Conservation (phyloP, 2,113 vertebrate genomes). For the Tragulus kanchil region DNA sequence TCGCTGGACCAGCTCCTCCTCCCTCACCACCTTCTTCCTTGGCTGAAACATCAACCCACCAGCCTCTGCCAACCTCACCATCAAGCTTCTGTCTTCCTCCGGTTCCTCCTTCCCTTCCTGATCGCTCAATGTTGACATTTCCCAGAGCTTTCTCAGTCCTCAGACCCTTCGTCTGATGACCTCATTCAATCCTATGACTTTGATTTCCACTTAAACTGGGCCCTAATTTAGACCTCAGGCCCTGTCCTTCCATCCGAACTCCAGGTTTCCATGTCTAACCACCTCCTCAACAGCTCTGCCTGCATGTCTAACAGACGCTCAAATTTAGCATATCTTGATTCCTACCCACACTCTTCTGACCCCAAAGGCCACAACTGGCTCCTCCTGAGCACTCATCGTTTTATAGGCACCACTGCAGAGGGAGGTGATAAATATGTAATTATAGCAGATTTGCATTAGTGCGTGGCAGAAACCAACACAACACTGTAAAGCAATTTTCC, state of each 20-base stretch:
- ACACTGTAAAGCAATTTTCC: not conserved
- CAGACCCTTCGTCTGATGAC: not conserved
- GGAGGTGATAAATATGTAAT: not conserved
- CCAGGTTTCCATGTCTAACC: not conserved
- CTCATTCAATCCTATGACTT: not conserved
- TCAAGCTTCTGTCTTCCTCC: not conserved
- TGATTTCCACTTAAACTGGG: not conserved
- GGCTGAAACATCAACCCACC: not conserved
- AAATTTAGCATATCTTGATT: not conserved
- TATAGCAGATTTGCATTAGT: not conserved
- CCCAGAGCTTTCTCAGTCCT: not conserved
- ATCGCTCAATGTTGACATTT: not conserved
- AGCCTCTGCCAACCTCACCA: not conserved
- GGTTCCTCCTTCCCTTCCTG: not conserved
- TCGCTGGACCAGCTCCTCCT: not conserved
- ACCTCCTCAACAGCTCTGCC: rapidly evolving
- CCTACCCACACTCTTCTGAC: not conserved
- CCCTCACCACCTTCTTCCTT: not conserved
- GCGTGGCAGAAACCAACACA: not conserved
- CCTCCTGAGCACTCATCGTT: not conserved
- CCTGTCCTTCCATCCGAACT: not conserved
- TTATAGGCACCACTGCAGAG: not conserved
- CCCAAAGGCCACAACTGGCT: not conserved
- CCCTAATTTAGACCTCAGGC: not conserved
- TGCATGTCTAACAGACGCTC: not conserved